Percentiles rank a stretch among this genome's conserved stretches.
phyloP scores from a whole-genome alignment of 2,888 invertebrate species.

The Microplitis manilae region DNA sequence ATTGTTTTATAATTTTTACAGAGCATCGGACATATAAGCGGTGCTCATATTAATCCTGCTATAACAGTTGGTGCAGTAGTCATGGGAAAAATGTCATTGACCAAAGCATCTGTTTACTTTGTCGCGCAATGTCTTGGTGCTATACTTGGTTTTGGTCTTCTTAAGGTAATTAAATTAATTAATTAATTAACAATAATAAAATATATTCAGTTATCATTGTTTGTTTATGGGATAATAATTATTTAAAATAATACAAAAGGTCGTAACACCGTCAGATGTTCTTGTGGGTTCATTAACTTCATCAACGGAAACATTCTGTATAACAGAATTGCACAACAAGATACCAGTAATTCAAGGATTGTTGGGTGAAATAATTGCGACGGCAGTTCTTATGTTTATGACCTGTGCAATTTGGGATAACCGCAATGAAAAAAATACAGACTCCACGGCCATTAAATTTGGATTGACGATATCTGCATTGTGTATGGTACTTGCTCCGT shows the following conservation, averaged over 20 bases:
- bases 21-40: conserved; percentile 84
- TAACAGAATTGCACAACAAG: conserved; percentile 52
- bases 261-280: conserved; percentile 60
- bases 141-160: conserved; percentile 79
- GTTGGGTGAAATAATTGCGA: conserved; percentile 78
- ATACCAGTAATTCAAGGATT: conserved; percentile 73
- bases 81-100: conserved; percentile 74
- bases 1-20: conserved; percentile 64
- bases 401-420: conserved; percentile 83
- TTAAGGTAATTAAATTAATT: conserved; percentile 72
- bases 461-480: conserved; percentile 79
- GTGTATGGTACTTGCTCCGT: conserved; percentile 79
- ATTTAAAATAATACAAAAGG: conserved; percentile 50
- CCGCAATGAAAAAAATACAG: conserved; percentile 77
- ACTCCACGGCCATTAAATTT: conserved; percentile 79
- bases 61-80: conserved; percentile 80
- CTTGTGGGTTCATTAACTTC: conserved; percentile 42
- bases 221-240: not conserved
- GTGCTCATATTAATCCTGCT: conserved; percentile 84
- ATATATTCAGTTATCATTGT: too few relatives aligned
- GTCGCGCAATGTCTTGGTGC: conserved; percentile 80
- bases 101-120: conserved; percentile 77
- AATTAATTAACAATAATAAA: too few relatives aligned
- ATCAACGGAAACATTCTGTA: conserved; percentile 51
- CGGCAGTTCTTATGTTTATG: conserved; percentile 78